Base-by-base conservation (phyloP, 2,888 invertebrate species). In the Geophilus truncorum region DNA sequence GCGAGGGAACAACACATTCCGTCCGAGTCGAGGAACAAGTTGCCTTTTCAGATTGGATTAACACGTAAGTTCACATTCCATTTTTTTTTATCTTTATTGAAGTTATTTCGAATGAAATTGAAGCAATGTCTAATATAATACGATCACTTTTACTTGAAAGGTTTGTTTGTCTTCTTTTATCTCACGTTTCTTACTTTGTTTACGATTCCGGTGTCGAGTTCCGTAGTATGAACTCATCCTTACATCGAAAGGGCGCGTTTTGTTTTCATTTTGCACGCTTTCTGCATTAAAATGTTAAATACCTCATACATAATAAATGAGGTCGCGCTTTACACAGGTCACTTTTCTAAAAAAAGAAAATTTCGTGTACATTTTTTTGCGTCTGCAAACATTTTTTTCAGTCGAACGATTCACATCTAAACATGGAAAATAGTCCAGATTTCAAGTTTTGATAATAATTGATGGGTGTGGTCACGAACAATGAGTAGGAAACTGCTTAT, bases 21-120 rank as follows among this genome's bases (percentile, higher is more conserved):
- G 97, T 99, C 0, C 91, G 96, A 0, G 89, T 94, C 30, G 96
- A 97, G 87, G 98, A 99, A 87, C 97, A 97, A 88, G 91, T 97
- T 85, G 98, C 98, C 45, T 99, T 99, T 89, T 96, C 98, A 80
- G 96, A 98, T 84, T 99, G 98, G 98, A 97, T 99, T 84, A 99
- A 98, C 89, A 86, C 86, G 88, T 88, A 83, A 7, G 21, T 6
- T 21, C n/a, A n/a, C n/a, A n/a, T n/a, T n/a, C n/a, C n/a, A 28
- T 34, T 36, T 34, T 30, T 21, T 18, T 21, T 51, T n/a, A 25
- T 62, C 2, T 82, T 45, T 77, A 34, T 25, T 78, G 51, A 4
- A 76, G 4, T 4, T 9, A 15, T 23, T 78, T 78, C 7, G 36
- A n/a, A n/a, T 7, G 25, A 7, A 30, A 30, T 21, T 32, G 34